These are phyloP conservation scores for Silurus meridionalis DNA, from an alignment of 2,113 vertebrate genomes.

Conservation along the genomic window DNA sequence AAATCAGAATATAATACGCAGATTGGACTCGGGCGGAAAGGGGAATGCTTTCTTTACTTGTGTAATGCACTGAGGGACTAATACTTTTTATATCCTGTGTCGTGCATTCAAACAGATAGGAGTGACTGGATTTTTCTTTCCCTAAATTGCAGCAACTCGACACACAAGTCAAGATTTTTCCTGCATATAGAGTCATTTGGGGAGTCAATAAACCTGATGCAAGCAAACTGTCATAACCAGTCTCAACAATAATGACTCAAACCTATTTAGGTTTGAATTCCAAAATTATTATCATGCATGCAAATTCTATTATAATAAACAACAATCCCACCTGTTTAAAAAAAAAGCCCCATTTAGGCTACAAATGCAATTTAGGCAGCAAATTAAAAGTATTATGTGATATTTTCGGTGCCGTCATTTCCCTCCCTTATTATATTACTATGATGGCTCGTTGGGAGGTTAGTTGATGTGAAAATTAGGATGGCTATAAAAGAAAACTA, in stretches of 20 bases:
- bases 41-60: not conserved
- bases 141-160: not conserved
- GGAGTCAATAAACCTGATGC: slow-evolving; percentile 6
- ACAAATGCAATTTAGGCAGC: not conserved
- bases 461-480: slow-evolving; percentile 16
- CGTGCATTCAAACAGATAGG: not conserved
- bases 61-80: not conserved
- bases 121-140: not conserved
- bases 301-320: not conserved
- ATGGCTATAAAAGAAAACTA: not conserved
- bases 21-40: not conserved
- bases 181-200: not conserved
- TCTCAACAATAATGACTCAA: slow-evolving; percentile 11
- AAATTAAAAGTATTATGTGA: not conserved
- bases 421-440: not conserved
- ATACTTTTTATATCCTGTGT: not conserved
- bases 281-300: not conserved
- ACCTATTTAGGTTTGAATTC: not conserved
- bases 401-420: not conserved
- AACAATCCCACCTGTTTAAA: not conserved
- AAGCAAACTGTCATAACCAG: not conserved
- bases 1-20: slow-evolving; percentile 16
- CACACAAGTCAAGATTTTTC: not conserved
- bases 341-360: not conserved
- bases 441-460: not conserved